phyloP scores from a whole-genome alignment of 2,113 vertebrate genomes.

The Gallinago paraguaiae region DNA sequence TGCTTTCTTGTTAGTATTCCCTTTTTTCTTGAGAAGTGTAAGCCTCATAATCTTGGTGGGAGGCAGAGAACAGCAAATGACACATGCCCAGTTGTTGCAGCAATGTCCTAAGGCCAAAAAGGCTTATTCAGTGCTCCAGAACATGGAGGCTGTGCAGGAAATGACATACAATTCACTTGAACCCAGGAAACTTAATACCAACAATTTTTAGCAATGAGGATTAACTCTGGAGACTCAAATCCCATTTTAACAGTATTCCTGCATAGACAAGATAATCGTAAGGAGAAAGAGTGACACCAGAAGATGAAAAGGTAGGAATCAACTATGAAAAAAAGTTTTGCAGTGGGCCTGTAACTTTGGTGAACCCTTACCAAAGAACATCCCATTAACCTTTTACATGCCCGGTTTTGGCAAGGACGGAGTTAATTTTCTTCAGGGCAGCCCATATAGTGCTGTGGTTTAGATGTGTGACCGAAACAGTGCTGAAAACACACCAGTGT shows the following conservation, averaged over 20 bases:
- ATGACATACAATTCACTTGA: too few species aligned
- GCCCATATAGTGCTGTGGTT: background rate
- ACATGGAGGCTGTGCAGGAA: background rate
- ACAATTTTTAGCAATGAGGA: background rate
- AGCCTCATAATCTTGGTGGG: background rate
- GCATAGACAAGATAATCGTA: background rate
- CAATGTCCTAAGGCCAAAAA: background rate
- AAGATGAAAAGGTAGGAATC: conserved; percentile 27
- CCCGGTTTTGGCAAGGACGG: background rate
- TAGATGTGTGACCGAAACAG: background rate
- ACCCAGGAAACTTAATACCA: too few species aligned
- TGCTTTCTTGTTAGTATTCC: background rate
- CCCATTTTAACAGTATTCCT: background rate
- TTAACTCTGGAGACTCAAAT: background rate
- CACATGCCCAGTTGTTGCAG: background rate
- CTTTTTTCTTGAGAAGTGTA: background rate
- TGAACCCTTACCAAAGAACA: conserved; percentile 30
- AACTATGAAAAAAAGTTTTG: background rate
- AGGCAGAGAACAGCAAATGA: background rate
- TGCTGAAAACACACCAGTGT: background rate
- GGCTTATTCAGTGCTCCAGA: background rate
- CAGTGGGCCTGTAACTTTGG: background rate
- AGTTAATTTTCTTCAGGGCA: background rate
- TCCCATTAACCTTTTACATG: conserved; percentile 39
- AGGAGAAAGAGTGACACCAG: background rate